A percentile compares a stretch with the other conserved stretches of the same genome.
These are phyloP conservation scores for Halcyon leucocephala DNA, from an alignment of 2,797 vertebrate genomes.

Conservation along the genomic window DNA sequence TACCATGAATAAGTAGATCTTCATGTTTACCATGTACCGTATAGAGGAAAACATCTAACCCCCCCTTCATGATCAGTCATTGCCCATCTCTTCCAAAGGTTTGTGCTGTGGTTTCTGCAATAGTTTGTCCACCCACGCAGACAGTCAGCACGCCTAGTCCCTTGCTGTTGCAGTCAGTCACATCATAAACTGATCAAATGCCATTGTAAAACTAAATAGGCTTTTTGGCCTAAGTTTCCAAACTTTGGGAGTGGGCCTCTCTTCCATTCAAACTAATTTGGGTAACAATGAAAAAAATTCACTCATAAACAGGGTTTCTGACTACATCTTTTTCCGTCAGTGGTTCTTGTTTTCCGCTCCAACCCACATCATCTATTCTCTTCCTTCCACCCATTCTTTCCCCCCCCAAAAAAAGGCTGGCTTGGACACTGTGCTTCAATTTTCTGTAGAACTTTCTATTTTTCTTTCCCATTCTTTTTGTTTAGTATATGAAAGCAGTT, in stretches of 20 bases:
- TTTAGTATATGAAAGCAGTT: constrained; percentile 46
- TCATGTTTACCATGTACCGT: background rate
- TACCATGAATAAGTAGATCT: background rate
- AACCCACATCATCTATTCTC: constrained; percentile 65
- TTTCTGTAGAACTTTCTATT: constrained; percentile 61
- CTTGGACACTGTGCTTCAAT: constrained; percentile 28
- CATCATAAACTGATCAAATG: constrained; percentile 46
- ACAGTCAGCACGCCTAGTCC: background rate
- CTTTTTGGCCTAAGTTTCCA: constrained; percentile 52
- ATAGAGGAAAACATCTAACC: background rate
- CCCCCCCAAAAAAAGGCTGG: background rate
- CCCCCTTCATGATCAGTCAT: background rate
- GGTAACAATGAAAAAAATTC: constrained; percentile 62
- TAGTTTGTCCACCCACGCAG: background rate
- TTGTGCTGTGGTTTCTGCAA: background rate
- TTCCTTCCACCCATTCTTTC: constrained; percentile 68
- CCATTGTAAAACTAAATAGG: constrained; percentile 52
- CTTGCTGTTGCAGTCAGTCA: constrained; percentile 10
- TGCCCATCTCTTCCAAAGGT: background rate
- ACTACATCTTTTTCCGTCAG: constrained; percentile 64
- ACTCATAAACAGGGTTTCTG: constrained; percentile 30
- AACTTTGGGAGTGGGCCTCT: constrained; percentile 56
- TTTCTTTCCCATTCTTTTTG: constrained; percentile 60
- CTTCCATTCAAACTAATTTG: constrained; percentile 66
- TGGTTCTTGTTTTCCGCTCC: constrained; percentile 59